A percentile compares a stretch with the other conserved stretches of the same genome.
Conservation (phyloP, 2,888 invertebrate species). For the Acanthosepion pharaonis region DNA sequence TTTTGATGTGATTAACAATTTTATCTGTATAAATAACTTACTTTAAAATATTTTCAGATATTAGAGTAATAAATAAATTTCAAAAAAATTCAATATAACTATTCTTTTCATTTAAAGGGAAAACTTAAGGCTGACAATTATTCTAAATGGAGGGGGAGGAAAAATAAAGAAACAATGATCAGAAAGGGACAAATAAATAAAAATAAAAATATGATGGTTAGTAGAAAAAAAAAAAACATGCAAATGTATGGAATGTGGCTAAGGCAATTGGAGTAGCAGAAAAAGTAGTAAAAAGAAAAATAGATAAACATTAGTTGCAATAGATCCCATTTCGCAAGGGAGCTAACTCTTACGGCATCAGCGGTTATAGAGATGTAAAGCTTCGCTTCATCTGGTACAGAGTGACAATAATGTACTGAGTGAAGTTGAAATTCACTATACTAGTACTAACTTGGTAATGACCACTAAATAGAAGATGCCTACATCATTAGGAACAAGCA, state of each 20-base stretch:
- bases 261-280: neutral
- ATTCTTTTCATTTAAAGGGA: neutral
- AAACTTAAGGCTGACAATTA: neutral
- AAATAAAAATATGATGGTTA: neutral
- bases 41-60: no score
- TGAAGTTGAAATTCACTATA: no score
- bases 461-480: neutral
- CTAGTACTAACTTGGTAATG: neutral
- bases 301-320: neutral
- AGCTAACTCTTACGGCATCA: neutral
- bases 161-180: neutral
- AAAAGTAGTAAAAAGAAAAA: neutral
- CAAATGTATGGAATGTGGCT: neutral
- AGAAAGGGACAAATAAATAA: neutral
- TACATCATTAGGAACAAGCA: neutral
- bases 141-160: neutral
- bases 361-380: no score
- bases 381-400: no score
- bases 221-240: neutral
- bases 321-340: neutral
- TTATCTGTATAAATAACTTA: no score
- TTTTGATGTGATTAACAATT: no score
- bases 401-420: no score
- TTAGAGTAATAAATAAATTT: no score
- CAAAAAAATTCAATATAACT: neutral